These are phyloP conservation scores for Lepisosteus oculatus DNA, from an alignment of 2,113 vertebrate genomes.

Conservation along the genomic window DNA sequence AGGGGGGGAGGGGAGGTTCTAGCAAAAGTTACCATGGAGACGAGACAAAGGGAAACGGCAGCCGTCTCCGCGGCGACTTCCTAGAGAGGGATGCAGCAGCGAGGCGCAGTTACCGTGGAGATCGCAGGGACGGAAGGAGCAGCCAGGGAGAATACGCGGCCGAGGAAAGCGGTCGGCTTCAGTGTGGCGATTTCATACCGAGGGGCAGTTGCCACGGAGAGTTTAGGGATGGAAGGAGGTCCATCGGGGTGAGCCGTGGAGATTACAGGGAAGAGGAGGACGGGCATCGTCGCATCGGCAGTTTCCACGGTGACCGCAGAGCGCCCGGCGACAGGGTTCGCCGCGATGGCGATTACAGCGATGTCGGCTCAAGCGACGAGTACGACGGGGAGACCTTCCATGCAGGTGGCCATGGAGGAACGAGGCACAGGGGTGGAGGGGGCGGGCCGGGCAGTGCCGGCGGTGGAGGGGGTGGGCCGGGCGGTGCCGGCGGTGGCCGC, in stretches of 20 bases:
- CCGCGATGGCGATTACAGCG: too few species aligned
- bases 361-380: too few species aligned
- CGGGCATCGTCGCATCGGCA: conserved; percentile 13
- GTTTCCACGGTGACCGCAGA: not conserved
- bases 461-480: conserved; percentile 11
- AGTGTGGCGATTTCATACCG: conserved; percentile 4
- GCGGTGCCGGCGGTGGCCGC: conserved; percentile 21
- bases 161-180: conserved; percentile 28
- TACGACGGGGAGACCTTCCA: too few species aligned
- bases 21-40: not conserved
- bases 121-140: conserved; percentile 44
- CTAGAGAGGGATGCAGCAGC: conserved; percentile 47
- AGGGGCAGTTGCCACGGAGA: conserved; percentile 13
- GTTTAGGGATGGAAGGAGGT: not conserved
- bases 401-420: not conserved
- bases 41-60: not conserved
- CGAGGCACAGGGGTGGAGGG: not conserved
- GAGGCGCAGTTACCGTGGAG: conserved; percentile 62
- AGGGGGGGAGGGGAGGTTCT: not conserved
- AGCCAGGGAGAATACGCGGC: conserved; percentile 33
- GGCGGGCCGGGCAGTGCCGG: conserved; percentile 30
- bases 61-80: conserved; percentile 17
- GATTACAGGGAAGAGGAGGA: conserved; percentile 8
- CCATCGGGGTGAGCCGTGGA: conserved; percentile 13
- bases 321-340: conserved; percentile 21